Evolutionary conservation across 37 sponge, comb jelly and placozoan genomes (phyloP).

Genomic region (Spongia lamella): DNA sequence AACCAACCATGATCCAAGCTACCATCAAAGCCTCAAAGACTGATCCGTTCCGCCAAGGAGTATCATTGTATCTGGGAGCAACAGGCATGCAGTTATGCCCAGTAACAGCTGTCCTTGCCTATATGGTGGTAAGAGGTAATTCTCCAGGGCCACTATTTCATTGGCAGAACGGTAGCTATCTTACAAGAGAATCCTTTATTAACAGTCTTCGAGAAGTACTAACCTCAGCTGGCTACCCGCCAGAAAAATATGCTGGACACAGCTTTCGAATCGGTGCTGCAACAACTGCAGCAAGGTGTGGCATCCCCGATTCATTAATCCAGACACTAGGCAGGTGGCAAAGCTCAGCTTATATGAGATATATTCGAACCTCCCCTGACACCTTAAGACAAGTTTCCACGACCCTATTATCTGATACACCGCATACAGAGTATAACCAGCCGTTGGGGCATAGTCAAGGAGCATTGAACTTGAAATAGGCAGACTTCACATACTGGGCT

Average conservation of each 20-base stretch:
- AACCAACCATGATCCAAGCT: not conserved
- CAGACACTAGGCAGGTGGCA: slow-evolving; percentile 21
- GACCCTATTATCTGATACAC: too few relatives aligned
- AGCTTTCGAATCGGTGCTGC: slow-evolving; percentile 26
- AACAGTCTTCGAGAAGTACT: not conserved
- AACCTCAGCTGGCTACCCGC: not conserved
- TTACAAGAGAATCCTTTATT: slow-evolving; percentile 1
- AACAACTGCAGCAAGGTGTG: slow-evolving; percentile 1
- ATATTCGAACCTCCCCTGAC: slow-evolving; percentile 6
- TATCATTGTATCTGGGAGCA: not conserved
- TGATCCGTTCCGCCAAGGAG: slow-evolving; percentile 9
- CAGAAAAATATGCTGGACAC: slow-evolving; percentile 10
- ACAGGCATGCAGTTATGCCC: slow-evolving; percentile 12
- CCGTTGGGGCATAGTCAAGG: too few relatives aligned
- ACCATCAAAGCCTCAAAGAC: slow-evolving; percentile 11
- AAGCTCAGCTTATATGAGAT: slow-evolving; percentile 14
- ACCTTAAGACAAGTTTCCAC: too few relatives aligned
- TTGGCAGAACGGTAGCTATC: not conserved
- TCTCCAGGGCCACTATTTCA: not conserved
- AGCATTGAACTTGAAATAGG: too few relatives aligned
- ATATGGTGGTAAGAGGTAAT: not conserved
- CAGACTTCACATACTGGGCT: too few relatives aligned
- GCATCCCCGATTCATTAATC: slow-evolving; percentile 1
- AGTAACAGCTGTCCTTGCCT: slow-evolving; percentile 1
- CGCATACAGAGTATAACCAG: too few relatives aligned